phyloP scores from a whole-genome alignment of 1,140 invertebrate species.

The Colletes latitarsis region DNA sequence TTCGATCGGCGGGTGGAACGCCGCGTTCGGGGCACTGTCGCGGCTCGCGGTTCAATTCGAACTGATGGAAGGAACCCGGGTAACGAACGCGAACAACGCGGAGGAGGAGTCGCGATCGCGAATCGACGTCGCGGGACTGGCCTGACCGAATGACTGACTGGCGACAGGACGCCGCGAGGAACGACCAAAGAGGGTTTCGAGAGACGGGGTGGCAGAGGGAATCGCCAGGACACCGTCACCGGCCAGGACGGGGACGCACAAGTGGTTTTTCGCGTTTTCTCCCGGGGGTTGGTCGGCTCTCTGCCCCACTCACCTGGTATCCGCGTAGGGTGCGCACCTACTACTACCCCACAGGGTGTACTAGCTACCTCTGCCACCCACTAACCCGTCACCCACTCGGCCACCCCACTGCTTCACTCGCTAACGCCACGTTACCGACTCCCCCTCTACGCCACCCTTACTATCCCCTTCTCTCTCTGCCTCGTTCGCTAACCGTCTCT shows the following conservation, averaged over 20 bases:
- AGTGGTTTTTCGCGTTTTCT: constrained; percentile 70
- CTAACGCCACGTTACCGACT: constrained; percentile 66
- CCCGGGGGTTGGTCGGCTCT: constrained; percentile 63
- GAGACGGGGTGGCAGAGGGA: not conserved
- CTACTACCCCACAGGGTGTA: constrained; percentile 62
- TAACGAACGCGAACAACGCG: not conserved
- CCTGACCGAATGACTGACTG: not conserved
- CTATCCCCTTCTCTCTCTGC: not conserved
- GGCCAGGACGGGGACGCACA: constrained; percentile 60
- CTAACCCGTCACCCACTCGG: constrained; percentile 59
- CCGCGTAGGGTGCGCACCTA: constrained; percentile 75
- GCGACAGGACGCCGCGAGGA: not conserved
- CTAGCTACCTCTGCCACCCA: constrained; percentile 61
- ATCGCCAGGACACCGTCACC: constrained; percentile 31
- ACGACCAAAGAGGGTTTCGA: not conserved
- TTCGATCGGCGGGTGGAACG: not conserved
- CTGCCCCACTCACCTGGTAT: constrained; percentile 76
- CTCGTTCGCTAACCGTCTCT: not conserved
- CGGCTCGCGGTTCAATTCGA: constrained; percentile 36
- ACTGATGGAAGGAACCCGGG: not conserved
- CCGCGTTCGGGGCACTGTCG: constrained; percentile 15
- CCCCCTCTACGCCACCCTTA: not conserved
- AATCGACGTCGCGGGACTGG: not conserved
- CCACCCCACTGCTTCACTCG: constrained; percentile 67
- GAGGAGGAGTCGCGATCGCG: not conserved